phyloP scores from a whole-genome alignment of 2,797 vertebrate species.

The Toxotes lorentzi region DNA sequence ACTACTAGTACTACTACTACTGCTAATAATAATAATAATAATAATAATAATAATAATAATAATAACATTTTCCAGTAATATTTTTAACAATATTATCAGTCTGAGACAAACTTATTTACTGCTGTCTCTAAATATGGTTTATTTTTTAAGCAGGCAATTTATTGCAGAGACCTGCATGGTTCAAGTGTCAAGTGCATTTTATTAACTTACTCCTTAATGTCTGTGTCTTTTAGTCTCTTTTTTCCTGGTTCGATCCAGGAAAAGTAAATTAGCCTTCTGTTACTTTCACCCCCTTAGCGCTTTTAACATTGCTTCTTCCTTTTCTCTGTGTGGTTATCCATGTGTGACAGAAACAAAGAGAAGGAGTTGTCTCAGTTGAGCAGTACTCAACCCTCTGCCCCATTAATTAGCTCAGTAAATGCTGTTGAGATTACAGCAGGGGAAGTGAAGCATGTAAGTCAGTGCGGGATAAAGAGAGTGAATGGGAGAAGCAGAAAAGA shows the following conservation, averaged over 20 bases:
- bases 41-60: neutral
- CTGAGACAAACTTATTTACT: neutral
- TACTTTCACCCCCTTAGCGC: slow-evolving; percentile 3
- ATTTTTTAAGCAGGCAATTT: neutral
- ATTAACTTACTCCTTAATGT: neutral
- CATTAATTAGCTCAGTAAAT: slow-evolving; percentile 82
- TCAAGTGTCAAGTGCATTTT: neutral
- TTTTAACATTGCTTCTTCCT: slow-evolving; percentile 1
- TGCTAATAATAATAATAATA: too few relatives aligned
- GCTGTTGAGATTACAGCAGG: slow-evolving; percentile 72
- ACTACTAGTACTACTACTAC: too few relatives aligned
- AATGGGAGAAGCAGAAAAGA: slow-evolving; percentile 32
- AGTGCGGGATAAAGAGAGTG: slow-evolving; percentile 56
- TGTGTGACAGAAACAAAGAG: slow-evolving; percentile 61
- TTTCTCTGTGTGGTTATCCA: slow-evolving; percentile 33
- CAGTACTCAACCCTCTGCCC: slow-evolving; percentile 76
- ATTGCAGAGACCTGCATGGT: neutral
- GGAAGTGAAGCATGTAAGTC: slow-evolving; percentile 71
- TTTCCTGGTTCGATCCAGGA: neutral
- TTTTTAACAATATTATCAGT: too few relatives aligned
- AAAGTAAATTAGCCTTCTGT: neutral
- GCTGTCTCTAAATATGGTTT: neutral
- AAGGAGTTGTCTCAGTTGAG: slow-evolving; percentile 66
- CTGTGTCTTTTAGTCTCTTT: neutral
- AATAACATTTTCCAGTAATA: neutral